Evolutionary conservation across 2,888 invertebrate species (phyloP).

Genomic region (Apamea anceps): DNA sequence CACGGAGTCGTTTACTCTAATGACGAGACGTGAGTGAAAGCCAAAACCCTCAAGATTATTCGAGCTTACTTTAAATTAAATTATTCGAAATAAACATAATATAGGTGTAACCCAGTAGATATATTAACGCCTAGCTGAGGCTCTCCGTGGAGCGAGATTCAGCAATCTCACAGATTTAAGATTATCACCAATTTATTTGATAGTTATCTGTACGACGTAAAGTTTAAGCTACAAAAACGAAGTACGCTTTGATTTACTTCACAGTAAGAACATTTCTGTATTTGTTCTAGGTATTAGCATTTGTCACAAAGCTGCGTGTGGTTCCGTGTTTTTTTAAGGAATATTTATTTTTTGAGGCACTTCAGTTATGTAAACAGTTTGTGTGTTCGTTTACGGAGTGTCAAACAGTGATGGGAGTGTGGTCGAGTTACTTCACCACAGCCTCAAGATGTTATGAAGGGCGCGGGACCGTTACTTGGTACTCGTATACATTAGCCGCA

Average conservation of each 20-base stretch:
- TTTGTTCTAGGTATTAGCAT: conserved; percentile 67
- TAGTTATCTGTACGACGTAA: conserved; percentile 66
- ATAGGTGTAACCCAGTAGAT: conserved; percentile 66
- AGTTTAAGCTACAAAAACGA: conserved; percentile 64
- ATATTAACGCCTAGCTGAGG: conserved; percentile 69
- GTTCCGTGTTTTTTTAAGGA: conserved; percentile 52
- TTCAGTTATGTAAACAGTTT: conserved; percentile 79
- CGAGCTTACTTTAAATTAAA: conserved; percentile 76
- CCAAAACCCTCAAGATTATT: conserved; percentile 75
- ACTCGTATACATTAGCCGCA: conserved; percentile 79
- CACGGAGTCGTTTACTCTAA: conserved; percentile 79
- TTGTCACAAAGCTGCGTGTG: conserved; percentile 64
- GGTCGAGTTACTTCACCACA: conserved; percentile 62
- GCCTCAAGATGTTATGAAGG: conserved; percentile 80
- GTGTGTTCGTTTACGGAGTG: conserved; percentile 73
- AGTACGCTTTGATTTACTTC: conserved; percentile 58
- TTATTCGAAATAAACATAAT: conserved; percentile 76
- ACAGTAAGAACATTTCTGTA: conserved; percentile 55
- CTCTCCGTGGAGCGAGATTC: conserved; percentile 57
- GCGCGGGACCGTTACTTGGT: conserved; percentile 83
- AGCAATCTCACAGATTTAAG: conserved; percentile 69
- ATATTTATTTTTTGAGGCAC: conserved; percentile 71
- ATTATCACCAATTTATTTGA: conserved; percentile 74
- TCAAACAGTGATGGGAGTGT: conserved; percentile 72
- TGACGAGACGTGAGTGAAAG: conserved; percentile 87